A percentile compares a stretch with the other conserved stretches of the same genome.
Conservation (phyloP, 1,140 invertebrate species). For the Drosophila guanche region DNA sequence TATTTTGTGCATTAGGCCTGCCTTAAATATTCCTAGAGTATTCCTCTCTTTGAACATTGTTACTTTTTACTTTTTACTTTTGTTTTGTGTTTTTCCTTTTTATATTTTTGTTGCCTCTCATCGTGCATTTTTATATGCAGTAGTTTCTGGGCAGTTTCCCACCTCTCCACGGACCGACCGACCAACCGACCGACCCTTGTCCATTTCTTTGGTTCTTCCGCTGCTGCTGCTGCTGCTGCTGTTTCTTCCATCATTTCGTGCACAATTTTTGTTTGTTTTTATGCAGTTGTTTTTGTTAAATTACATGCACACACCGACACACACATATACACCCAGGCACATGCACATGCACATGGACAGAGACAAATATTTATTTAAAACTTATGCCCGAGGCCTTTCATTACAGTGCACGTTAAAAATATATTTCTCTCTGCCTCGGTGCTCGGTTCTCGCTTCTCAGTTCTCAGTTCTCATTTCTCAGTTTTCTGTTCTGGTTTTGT, state of each 20-base stretch:
- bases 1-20: background rate
- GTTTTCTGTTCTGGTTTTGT: slow-evolving; percentile 21
- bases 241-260: slow-evolving; percentile 40
- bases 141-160: slow-evolving; percentile 55
- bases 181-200: slow-evolving; percentile 22
- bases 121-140: slow-evolving; percentile 59
- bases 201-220: slow-evolving; percentile 59
- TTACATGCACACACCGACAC: slow-evolving; percentile 72
- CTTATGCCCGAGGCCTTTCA: slow-evolving; percentile 80
- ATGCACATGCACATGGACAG: slow-evolving; percentile 59
- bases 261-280: slow-evolving; percentile 51
- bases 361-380: slow-evolving; percentile 81
- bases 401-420: slow-evolving; percentile 72
- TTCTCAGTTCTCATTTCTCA: slow-evolving; percentile 11
- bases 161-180: background rate
- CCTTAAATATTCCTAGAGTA: slow-evolving; percentile 3
- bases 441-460: slow-evolving; percentile 11
- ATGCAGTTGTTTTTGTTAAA: slow-evolving; percentile 70
- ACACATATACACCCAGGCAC: slow-evolving; percentile 25
- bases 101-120: slow-evolving; percentile 17
- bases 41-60: slow-evolving; percentile 19
- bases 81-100: background rate
- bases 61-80: background rate
- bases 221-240: background rate
- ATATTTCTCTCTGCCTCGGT: slow-evolving; percentile 43